These are phyloP conservation scores for Lasioglossum calceatum DNA, from an alignment of 2,888 invertebrate genomes.

Conservation along the genomic window DNA sequence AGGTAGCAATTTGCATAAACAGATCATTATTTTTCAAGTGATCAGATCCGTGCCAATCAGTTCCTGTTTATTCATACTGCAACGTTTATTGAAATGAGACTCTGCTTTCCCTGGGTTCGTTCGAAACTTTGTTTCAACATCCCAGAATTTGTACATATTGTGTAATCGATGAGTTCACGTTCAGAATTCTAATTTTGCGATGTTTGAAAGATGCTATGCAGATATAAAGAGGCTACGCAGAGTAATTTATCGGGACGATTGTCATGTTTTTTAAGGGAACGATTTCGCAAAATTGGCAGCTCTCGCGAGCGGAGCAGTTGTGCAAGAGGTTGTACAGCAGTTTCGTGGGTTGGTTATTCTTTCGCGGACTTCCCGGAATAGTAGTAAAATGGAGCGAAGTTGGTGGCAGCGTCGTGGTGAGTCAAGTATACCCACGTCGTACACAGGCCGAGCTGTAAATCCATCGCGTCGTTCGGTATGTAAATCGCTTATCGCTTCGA, in stretches of 20 bases:
- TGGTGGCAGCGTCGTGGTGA: constrained; percentile 36
- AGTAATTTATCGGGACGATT: not conserved
- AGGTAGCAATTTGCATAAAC: not conserved
- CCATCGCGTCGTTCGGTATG: constrained; percentile 81
- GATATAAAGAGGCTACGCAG: not conserved
- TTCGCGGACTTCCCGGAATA: constrained; percentile 68
- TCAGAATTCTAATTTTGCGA: no score
- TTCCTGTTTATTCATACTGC: not conserved
- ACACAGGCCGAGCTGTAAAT: constrained; percentile 77
- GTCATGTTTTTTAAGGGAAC: not conserved
- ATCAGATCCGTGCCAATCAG: not conserved
- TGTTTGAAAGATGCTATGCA: not conserved
- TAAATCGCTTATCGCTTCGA: constrained; percentile 84
- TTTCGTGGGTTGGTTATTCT: constrained; percentile 29
- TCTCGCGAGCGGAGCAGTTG: not conserved
- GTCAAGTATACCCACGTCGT: constrained; percentile 61
- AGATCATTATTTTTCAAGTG: not conserved
- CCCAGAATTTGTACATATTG: not conserved
- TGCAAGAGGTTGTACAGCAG: constrained; percentile 4
- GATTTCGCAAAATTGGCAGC: not conserved
- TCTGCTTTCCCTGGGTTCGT: not conserved
- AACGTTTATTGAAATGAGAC: not conserved
- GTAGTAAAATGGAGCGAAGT: constrained; percentile 69
- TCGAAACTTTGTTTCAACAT: not conserved
- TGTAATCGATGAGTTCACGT: no score